A percentile compares a stretch with the other conserved stretches of the same genome.
phyloP scores from a whole-genome alignment of 2,113 vertebrate species.

The Anser brachyrhynchus region DNA sequence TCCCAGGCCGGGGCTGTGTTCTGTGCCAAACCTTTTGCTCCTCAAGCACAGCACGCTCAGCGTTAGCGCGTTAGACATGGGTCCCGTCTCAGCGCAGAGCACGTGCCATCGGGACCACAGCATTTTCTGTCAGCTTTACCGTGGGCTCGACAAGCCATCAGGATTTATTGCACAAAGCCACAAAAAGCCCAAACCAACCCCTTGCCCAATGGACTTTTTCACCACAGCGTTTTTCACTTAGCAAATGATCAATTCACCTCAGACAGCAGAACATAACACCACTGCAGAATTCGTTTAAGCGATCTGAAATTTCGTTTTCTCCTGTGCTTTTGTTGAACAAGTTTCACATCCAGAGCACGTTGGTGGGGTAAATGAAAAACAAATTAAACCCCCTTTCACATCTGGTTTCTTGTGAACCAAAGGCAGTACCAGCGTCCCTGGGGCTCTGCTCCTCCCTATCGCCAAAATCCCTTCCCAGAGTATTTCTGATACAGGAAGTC shows the following conservation, averaged over 20 bases:
- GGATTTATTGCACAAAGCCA: slow-evolving; percentile 9
- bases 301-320: neutral
- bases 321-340: neutral
- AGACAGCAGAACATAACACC: neutral
- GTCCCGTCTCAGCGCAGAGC: accelerated
- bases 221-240: slow-evolving; percentile 51
- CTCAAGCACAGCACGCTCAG: neutral
- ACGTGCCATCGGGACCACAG: neutral
- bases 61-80: neutral
- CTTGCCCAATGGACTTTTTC: slow-evolving; percentile 55
- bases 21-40: neutral
- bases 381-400: neutral
- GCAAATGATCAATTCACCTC: neutral
- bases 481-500: neutral
- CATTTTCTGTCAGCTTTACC: neutral
- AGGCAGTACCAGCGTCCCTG: neutral
- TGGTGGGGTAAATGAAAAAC: neutral
- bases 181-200: slow-evolving; percentile 25
- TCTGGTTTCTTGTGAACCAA: neutral
- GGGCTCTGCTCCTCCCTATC: neutral
- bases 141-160: accelerated
- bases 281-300: neutral
- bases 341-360: neutral
- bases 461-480: neutral
- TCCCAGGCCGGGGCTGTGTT: neutral